phyloP scores from a whole-genome alignment of 2,888 invertebrate genomes.

The Boloria selene region DNA sequence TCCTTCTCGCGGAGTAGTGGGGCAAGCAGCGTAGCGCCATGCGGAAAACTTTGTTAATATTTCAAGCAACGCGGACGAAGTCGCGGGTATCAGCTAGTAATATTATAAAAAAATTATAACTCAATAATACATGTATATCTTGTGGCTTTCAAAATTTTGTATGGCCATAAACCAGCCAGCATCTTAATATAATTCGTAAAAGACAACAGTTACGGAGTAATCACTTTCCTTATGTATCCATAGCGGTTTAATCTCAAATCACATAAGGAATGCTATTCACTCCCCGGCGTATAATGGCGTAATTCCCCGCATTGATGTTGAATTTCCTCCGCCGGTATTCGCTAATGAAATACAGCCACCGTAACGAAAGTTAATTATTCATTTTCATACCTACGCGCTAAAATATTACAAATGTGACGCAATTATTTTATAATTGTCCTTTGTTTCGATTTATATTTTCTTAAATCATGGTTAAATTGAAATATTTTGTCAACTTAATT shows the following conservation, averaged over 20 bases:
- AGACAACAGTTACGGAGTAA: constrained; percentile 38
- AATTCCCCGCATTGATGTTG: constrained; percentile 43
- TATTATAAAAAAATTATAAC: no score
- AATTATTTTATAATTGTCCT: constrained; percentile 19
- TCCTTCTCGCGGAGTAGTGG: no score
- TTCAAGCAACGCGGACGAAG: no score
- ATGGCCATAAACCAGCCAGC: not conserved
- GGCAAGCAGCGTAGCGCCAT: no score
- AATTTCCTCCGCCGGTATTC: constrained; percentile 41
- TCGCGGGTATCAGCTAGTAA: no score
- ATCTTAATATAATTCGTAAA: constrained; percentile 30
- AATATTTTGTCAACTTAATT: no score
- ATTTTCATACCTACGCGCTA: constrained; percentile 20
- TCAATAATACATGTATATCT: no score
- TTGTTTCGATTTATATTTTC: constrained; percentile 1
- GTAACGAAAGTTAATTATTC: constrained; percentile 33
- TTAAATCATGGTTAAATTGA: not conserved
- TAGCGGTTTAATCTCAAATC: constrained; percentile 43
- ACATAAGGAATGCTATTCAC: constrained; percentile 43
- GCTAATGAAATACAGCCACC: constrained; percentile 42
- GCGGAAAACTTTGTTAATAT: no score
- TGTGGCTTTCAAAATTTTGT: no score
- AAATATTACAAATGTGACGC: constrained; percentile 15
- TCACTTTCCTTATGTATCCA: constrained; percentile 42
- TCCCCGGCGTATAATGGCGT: constrained; percentile 41